Evolutionary conservation across 1,140 invertebrate species (phyloP).

Genomic region (Cheumatopsyche charites): DNA sequence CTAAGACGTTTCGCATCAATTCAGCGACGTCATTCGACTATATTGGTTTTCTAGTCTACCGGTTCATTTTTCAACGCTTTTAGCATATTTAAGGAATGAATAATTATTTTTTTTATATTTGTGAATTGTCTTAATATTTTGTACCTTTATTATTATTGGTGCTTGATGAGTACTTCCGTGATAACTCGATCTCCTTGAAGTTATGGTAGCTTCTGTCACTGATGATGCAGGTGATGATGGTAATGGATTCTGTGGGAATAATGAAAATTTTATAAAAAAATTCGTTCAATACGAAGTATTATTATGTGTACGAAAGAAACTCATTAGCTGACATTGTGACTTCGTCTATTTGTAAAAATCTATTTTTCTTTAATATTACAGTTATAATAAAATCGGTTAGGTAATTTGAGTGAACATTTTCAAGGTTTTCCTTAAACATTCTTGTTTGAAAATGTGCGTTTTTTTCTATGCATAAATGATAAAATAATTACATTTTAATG

Average conservation of each 20-base stretch:
- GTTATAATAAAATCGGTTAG: too few relatives aligned
- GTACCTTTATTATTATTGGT: conserved; percentile 28
- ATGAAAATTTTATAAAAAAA: too few relatives aligned
- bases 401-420: too few relatives aligned
- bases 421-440: too few relatives aligned
- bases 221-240: conserved; percentile 29
- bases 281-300: too few relatives aligned
- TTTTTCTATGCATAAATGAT: too few relatives aligned
- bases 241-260: conserved; percentile 24
- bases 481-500: too few relatives aligned
- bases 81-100: not conserved
- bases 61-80: not conserved
- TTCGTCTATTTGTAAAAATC: too few relatives aligned
- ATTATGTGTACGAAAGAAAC: too few relatives aligned
- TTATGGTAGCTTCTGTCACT: conserved; percentile 7
- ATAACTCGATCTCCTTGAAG: conserved; percentile 29
- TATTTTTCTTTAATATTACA: too few relatives aligned
- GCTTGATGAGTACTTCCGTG: conserved; percentile 33
- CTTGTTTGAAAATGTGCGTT: too few relatives aligned
- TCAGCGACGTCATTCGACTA: conserved; percentile 11
- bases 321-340: too few relatives aligned
- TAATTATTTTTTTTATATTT: not conserved
- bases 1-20: not conserved
- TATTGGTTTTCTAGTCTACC: conserved; percentile 6
- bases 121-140: not conserved